Conservation (phyloP, 2,797 vertebrate species). For the Sebastes variabilis region DNA sequence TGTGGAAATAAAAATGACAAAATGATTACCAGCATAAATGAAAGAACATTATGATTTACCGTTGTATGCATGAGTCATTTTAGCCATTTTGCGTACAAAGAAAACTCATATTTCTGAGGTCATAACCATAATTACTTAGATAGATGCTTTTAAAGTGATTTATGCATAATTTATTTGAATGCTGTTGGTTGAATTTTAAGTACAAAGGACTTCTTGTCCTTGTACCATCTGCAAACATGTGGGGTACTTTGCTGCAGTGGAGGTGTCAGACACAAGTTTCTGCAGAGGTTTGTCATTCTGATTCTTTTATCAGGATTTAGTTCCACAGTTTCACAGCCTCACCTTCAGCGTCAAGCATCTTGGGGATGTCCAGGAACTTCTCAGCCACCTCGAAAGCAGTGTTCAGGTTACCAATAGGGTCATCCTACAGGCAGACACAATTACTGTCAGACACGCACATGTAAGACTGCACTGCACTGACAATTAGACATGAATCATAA, state of each 20-base stretch:
- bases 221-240: slow-evolving; percentile 9
- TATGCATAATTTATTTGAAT: neutral
- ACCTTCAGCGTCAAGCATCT: slow-evolving; percentile 94
- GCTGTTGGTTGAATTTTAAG: neutral
- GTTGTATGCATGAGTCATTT: neutral
- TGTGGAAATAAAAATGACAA: neutral
- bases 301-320: neutral
- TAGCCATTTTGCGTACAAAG: neutral
- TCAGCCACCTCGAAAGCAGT: slow-evolving; percentile 93
- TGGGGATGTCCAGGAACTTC: slow-evolving; percentile 94
- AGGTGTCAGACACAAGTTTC: neutral
- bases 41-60: neutral
- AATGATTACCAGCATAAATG: neutral
- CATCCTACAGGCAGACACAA: slow-evolving; percentile 83
- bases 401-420: slow-evolving; percentile 93
- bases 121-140: neutral
- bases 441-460: slow-evolving; percentile 19
- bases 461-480: too few species aligned
- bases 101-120: neutral
- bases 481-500: neutral
- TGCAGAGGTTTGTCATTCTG: neutral
- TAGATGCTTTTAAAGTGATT: slow-evolving; percentile 27
- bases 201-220: neutral
- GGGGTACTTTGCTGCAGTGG: neutral
- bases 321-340: slow-evolving; percentile 24